Base-by-base conservation (phyloP, 2,888 invertebrate genomes). In the Orthonevra nobilis region DNA sequence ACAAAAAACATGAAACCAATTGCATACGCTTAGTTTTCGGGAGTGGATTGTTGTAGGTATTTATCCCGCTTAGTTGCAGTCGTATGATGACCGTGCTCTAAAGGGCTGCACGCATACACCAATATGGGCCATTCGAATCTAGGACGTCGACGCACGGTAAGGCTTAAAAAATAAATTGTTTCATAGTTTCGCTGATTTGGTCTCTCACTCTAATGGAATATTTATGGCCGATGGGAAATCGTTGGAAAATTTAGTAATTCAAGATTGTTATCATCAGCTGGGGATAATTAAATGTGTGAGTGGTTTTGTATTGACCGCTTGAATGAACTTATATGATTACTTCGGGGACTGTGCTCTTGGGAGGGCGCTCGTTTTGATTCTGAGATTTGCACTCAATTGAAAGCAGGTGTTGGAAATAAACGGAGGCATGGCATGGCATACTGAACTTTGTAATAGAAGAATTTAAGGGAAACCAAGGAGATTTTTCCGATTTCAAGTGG, bases 161-260 rank as follows among this genome's bases (percentile, higher is more conserved):
- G 30, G 38, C 23, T 40, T 10, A 40, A 72, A n/a, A n/a, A 56
- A 40, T 46, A 56, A 72, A 63, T 56, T 30, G 46, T 34, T 60
- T 34, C 26, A 26, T 1, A 26, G 38, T n/a, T 38, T 3, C 20
- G n/a, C 23, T 14, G 26, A 26, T 34, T 32, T 10, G 26, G 17
- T 38, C 14, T 14, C 12, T 12, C 36, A 1, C 1, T 28, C 30
- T 34, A 56, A 50, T 40, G 10, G 58, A 64, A 40, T 64, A 64
- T 58, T 48, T 42, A 73, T 48, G 28, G 64, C 56, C 63, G 48
- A 32, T 56, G 64, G 64, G 56, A 50, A 64, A 64, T 50, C 50
- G 64, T 50, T 73, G 50, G 64, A 64, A 64, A 73, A 64, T 72
- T 54, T 48, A 23, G 32, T 50, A 34, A 26, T 44, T 61, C 44